These are phyloP conservation scores for Muntiacus reevesi DNA, from an alignment of 2,113 vertebrate genomes.

Conservation along the genomic window DNA sequence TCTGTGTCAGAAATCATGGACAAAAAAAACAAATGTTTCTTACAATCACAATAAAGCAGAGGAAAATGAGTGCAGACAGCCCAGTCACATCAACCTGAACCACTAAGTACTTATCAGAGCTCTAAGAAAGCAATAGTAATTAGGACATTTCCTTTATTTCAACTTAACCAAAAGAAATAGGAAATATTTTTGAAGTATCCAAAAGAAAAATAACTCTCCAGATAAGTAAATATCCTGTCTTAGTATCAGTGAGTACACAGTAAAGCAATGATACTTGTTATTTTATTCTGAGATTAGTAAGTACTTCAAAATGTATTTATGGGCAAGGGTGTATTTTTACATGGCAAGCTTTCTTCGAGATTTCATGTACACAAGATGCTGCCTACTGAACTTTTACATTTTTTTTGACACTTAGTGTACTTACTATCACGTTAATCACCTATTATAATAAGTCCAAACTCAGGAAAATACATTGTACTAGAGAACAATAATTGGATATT, in stretches of 20 bases:
- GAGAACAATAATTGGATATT: slow-evolving; percentile 5
- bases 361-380: not conserved
- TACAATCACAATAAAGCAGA: not conserved
- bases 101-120: not conserved
- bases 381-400: not conserved
- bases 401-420: not conserved
- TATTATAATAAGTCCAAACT: not conserved
- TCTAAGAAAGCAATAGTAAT: not conserved
- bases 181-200: not conserved
- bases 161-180: not conserved
- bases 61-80: not conserved
- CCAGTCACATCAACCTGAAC: not conserved
- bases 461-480: not conserved
- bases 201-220: not conserved
- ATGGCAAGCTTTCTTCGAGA: not conserved
- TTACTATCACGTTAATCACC: not conserved
- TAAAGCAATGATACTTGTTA: not conserved
- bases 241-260: not conserved
- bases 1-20: not conserved
- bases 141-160: not conserved
- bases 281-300: not conserved
- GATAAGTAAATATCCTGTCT: not conserved
- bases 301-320: not conserved
- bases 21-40: not conserved
- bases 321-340: not conserved